Conservation (phyloP, 2,888 invertebrate genomes). For the Magallana nippona region DNA sequence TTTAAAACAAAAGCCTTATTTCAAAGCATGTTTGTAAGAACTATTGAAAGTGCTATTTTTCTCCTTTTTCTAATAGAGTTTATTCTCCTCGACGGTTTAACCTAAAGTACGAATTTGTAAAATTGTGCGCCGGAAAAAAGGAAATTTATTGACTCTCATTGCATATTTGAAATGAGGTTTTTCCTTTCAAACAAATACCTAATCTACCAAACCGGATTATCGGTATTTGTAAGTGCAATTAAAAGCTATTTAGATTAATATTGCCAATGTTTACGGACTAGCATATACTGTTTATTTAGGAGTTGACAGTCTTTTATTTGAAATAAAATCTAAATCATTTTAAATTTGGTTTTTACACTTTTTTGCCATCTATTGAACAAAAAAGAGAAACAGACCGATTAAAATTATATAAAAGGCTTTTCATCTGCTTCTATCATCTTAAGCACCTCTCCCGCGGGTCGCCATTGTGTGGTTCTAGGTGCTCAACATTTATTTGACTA, state of each 20-base stretch:
- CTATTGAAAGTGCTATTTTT: background rate
- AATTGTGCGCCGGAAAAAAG: slow-evolving; percentile 5
- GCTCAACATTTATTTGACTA: slow-evolving; percentile 36
- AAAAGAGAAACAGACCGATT: slow-evolving; percentile 22
- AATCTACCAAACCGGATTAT: slow-evolving; percentile 4
- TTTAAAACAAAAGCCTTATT: background rate
- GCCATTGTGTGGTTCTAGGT: slow-evolving; percentile 1
- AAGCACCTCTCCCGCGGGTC: slow-evolving; percentile 20
- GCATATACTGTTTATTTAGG: background rate
- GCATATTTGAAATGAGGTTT: background rate
- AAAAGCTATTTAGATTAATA: slow-evolving; percentile 35
- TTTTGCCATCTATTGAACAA: slow-evolving; percentile 30
- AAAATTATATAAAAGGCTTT: slow-evolving; percentile 22
- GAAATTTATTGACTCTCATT: slow-evolving; percentile 15
- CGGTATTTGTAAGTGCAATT: slow-evolving; percentile 23
- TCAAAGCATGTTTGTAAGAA: background rate
- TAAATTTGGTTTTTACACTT: slow-evolving; percentile 11
- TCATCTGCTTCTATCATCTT: slow-evolving; percentile 20
- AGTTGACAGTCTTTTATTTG: background rate
- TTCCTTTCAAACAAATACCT: slow-evolving; percentile 1
- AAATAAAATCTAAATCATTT: slow-evolving; percentile 24
- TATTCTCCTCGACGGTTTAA: background rate
- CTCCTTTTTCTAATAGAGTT: background rate
- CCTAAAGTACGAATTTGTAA: background rate
- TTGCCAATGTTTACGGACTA: slow-evolving; percentile 25